Evolutionary conservation across 2,113 vertebrate genomes (phyloP).

Genomic region (Austrofundulus limnaeus): DNA sequence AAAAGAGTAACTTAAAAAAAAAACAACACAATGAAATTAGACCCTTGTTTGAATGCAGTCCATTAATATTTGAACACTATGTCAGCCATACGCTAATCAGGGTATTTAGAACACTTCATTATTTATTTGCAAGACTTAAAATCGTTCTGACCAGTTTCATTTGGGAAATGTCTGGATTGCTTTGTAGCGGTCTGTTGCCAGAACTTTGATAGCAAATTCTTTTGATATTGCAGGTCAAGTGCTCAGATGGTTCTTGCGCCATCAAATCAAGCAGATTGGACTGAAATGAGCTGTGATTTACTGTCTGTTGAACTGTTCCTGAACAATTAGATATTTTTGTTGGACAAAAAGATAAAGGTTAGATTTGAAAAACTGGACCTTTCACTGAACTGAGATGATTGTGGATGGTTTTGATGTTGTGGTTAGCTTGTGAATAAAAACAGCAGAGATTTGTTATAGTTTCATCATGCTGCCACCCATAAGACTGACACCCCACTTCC

Average conservation of each 20-base stretch:
- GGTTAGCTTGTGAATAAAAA: neutral
- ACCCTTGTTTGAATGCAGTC: too few species aligned
- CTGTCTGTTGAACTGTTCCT: neutral
- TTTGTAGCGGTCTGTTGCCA: neutral
- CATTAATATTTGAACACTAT: too few species aligned
- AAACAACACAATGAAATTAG: too few species aligned
- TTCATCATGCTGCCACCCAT: slow-evolving; percentile 79
- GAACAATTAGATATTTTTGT: neutral
- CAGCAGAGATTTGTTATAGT: neutral
- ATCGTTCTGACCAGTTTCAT: neutral
- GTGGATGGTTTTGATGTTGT: neutral
- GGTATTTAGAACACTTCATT: too few species aligned
- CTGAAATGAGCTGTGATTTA: neutral
- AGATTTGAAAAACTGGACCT: too few species aligned
- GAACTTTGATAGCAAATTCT: neutral
- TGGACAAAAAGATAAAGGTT: too few species aligned
- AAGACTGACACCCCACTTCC: slow-evolving; percentile 84
- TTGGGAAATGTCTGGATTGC: neutral
- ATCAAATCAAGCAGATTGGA: neutral
- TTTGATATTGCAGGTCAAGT: neutral
- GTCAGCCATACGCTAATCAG: too few species aligned
- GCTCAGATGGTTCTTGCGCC: neutral
- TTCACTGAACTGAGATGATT: neutral
- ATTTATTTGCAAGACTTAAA: neutral
- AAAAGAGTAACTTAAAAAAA: too few species aligned